Percentiles rank a stretch among this genome's conserved stretches.
phyloP scores from a whole-genome alignment of 1,140 invertebrate genomes.

The Bombus confusus region DNA sequence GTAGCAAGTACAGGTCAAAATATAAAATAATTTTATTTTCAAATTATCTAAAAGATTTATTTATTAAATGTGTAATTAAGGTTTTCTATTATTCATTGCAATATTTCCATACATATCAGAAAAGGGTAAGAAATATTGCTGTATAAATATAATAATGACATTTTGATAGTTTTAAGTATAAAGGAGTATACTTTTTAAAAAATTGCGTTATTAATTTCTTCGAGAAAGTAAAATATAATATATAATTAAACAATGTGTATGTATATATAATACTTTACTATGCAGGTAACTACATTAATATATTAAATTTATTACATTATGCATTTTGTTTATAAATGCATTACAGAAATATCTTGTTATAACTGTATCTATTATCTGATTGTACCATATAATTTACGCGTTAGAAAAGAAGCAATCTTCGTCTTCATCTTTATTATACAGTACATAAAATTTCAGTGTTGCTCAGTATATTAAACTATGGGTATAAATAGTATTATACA shows the following conservation, averaged over 20 bases:
- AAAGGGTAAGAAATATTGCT: not conserved
- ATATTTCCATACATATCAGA: not conserved
- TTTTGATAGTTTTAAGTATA: not conserved
- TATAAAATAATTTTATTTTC: conserved; percentile 69
- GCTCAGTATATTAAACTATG: not conserved
- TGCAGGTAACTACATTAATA: conserved; percentile 53
- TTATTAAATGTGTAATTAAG: not conserved
- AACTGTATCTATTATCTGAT: conserved; percentile 1
- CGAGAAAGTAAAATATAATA: not conserved
- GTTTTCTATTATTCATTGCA: not conserved
- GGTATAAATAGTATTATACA: not conserved
- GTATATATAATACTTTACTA: not conserved
- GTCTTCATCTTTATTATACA: not conserved
- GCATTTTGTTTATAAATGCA: conserved; percentile 10
- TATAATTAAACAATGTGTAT: not conserved
- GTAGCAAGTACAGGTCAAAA: conserved; percentile 72
- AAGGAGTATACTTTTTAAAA: not conserved
- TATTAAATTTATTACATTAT: conserved; percentile 49
- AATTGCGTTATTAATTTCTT: not conserved
- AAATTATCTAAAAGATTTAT: conserved; percentile 1
- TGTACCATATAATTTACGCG: conserved; percentile 28
- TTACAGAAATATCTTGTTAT: conserved; percentile 34
- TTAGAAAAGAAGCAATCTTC: conserved; percentile 1
- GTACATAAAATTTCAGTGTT: not conserved
- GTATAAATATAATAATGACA: not conserved